Conservation (phyloP, 1,140 invertebrate species). For the Oscheius sp. region DNA sequence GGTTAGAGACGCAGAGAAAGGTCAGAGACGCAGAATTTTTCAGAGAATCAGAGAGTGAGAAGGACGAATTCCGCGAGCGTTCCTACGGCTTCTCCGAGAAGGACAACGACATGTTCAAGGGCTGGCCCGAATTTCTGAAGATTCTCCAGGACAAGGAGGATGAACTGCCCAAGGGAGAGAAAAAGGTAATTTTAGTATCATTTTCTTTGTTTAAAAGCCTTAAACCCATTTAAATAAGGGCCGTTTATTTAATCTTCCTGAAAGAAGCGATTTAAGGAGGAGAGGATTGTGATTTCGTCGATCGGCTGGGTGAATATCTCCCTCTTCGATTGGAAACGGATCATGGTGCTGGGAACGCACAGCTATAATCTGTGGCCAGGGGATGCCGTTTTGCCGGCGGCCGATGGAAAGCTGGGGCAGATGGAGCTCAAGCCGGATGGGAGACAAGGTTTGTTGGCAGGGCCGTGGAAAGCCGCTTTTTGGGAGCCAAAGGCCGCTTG, state of each 20-base stretch:
- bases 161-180: background rate
- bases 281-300: conserved; percentile 61
- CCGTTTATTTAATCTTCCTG: too few relatives aligned
- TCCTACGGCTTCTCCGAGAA: too few relatives aligned
- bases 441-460: background rate
- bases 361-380: background rate
- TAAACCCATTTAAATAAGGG: too few relatives aligned
- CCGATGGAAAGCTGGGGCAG: background rate
- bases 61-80: too few relatives aligned
- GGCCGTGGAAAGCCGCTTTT: background rate
- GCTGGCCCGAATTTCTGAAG: background rate
- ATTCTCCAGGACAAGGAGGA: background rate
- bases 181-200: too few relatives aligned
- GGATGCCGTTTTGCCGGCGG: too few relatives aligned
- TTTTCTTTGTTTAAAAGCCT: too few relatives aligned
- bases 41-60: too few relatives aligned
- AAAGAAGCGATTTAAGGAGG: background rate
- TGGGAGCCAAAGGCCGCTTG: too few relatives aligned
- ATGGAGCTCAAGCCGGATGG: background rate
- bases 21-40: too few relatives aligned
- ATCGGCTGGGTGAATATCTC: conserved; percentile 90
- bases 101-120: background rate
- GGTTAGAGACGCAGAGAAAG: too few relatives aligned
- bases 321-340: conserved; percentile 86
- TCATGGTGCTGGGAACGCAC: conserved; percentile 75